Evolutionary conservation across 2,113 vertebrate species (phyloP).

Genomic region (Climacteris rufus): DNA sequence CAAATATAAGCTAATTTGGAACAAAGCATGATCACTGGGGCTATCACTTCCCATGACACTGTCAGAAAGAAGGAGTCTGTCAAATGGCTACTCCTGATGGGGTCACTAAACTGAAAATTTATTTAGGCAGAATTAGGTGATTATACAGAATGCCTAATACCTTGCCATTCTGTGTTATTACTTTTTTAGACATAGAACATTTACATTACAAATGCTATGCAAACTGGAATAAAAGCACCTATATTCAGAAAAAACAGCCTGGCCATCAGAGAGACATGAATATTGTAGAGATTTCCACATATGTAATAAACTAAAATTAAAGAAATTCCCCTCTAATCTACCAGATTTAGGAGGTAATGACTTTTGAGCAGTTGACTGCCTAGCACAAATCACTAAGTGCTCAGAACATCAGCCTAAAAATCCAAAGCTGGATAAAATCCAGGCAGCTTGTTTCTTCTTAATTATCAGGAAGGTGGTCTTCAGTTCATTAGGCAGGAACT

Average conservation of each 20-base stretch:
- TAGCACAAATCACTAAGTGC: background rate
- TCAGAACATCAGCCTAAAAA: background rate
- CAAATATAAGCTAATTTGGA: background rate
- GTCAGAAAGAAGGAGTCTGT: background rate
- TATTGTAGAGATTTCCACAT: background rate
- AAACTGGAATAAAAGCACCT: background rate
- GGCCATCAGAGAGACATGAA: background rate
- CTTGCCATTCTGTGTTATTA: background rate
- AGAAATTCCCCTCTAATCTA: background rate
- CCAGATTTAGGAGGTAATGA: fast-evolving
- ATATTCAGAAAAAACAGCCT: background rate
- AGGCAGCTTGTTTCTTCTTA: background rate
- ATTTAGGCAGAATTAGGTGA: background rate
- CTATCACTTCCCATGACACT: background rate
- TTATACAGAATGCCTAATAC: background rate
- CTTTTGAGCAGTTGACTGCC: background rate
- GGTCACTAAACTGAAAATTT: background rate
- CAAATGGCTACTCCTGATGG: background rate
- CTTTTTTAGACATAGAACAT: background rate
- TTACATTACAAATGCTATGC: background rate
- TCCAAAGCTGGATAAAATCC: background rate
- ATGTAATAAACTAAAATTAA: background rate
- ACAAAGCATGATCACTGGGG: background rate
- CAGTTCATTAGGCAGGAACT: background rate
- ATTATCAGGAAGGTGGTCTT: background rate